Evolutionary conservation across 2,888 invertebrate species (phyloP).

Genomic region (Noctuana brunneofusca): DNA sequence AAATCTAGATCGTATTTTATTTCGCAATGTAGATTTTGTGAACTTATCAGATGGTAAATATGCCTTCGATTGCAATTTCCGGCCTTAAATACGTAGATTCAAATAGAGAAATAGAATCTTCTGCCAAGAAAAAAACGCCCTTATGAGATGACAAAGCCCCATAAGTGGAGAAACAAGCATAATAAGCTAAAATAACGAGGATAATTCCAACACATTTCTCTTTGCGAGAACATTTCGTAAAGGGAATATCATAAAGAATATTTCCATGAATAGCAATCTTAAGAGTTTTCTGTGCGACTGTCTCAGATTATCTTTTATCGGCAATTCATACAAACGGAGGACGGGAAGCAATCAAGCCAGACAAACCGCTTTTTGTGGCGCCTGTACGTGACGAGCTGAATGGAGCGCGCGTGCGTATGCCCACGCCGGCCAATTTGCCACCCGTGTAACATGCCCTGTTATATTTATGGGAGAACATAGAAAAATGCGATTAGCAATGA

Average conservation of each 20-base stretch:
- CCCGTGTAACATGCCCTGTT: not conserved
- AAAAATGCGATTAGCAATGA: not conserved
- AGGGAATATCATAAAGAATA: constrained; percentile 8
- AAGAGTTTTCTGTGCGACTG: constrained; percentile 12
- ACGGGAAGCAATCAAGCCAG: constrained; percentile 29
- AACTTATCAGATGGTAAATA: too few species aligned
- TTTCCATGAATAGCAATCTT: not conserved
- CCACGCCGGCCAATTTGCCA: constrained; percentile 16
- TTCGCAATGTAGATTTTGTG: too few species aligned
- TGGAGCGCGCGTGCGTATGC: constrained; percentile 18
- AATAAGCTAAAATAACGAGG: constrained; percentile 4
- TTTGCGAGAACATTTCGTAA: not conserved
- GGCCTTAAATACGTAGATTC: not conserved
- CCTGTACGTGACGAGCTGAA: constrained; percentile 19
- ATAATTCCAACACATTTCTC: constrained; percentile 3
- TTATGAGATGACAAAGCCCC: not conserved
- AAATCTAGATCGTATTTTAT: too few species aligned
- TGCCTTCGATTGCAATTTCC: too few species aligned
- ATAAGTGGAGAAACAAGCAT: constrained; percentile 2
- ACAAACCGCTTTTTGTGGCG: constrained; percentile 26
- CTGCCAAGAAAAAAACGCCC: not conserved
- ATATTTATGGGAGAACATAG: constrained; percentile 5
- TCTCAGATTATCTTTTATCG: constrained; percentile 30
- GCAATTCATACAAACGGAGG: constrained; percentile 25
- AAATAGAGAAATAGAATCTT: not conserved